Conservation (phyloP, 2,888 invertebrate genomes). For the Aspidapion aeneum region DNA sequence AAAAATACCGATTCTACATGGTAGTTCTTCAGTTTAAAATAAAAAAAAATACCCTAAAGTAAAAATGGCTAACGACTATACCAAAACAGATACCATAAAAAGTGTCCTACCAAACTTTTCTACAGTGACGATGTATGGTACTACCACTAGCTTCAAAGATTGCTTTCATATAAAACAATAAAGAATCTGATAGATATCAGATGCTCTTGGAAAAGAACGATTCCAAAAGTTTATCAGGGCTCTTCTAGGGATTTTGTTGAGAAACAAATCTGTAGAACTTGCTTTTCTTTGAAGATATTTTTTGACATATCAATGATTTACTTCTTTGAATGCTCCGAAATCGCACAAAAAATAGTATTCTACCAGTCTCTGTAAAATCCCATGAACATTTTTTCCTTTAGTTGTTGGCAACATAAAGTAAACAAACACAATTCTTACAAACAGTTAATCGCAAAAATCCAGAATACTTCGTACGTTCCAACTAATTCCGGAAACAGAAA, state of each 20-base stretch:
- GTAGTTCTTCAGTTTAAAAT: slow-evolving; percentile 47
- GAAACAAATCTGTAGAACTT: slow-evolving; percentile 56
- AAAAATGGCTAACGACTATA: slow-evolving; percentile 59
- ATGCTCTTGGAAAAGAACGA: slow-evolving; percentile 29
- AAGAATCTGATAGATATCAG: slow-evolving; percentile 28
- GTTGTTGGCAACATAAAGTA: slow-evolving; percentile 56
- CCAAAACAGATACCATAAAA: slow-evolving; percentile 16
- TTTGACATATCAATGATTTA: slow-evolving; percentile 21
- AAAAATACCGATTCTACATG: slow-evolving; percentile 28
- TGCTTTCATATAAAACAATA: slow-evolving; percentile 34
- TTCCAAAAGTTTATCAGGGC: slow-evolving; percentile 24
- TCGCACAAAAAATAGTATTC: too few relatives aligned
- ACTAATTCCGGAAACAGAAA: slow-evolving; percentile 61
- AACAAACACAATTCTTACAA: slow-evolving; percentile 28
- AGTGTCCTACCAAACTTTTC: slow-evolving; percentile 20
- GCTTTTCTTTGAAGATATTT: slow-evolving; percentile 15
- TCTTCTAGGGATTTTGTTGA: slow-evolving; percentile 63
- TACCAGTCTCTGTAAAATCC: slow-evolving; percentile 12
- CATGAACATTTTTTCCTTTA: slow-evolving; percentile 82
- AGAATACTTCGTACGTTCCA: slow-evolving; percentile 67
- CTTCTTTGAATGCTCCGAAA: background rate
- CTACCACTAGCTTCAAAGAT: slow-evolving; percentile 63
- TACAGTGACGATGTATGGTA: slow-evolving; percentile 19
- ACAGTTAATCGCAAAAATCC: slow-evolving; percentile 57
- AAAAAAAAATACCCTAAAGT: slow-evolving; percentile 60